Evolutionary conservation across 2,797 vertebrate species (phyloP), one percentile per base, ranked within the genome.

Genomic region (Columba guinea): DNA sequence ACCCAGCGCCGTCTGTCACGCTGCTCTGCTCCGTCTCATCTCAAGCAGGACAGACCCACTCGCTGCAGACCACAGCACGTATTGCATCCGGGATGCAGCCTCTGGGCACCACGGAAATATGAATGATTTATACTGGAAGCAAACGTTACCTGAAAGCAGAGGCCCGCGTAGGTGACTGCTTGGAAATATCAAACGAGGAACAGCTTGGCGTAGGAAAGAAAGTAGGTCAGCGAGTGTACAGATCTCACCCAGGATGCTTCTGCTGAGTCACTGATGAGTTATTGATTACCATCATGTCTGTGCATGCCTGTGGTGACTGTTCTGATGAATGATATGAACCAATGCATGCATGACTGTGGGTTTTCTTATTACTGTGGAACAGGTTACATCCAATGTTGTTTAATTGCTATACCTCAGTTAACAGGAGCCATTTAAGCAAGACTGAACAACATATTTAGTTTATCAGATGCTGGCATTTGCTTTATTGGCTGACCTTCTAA

Each of bases 231-330:
- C 32, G 84, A 30, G 34, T 13, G 78, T 48, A 19, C 27, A 20
- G 39, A 9, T 86, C 24, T 76, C 55, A 39, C 35, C 34, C 13
- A 3, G 9, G 4, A 10, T 84, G 51, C n/a, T 77, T 90, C 52
- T 94, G 94, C 90, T 95, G 94, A 91, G 86, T 94, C 86, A 93
- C 63, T n/a, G 76, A 74, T 89, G 87, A 84, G 84, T 79, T 95
- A 90, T 73, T 48, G 94, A 93, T 95, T n/a, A 39, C 49, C 4
- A 0, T 32, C 28, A 0, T 68, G 80, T 58, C 44, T 0, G 0
- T 60, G 78, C 74, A 48, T 0, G 39, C 41, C 55, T 41, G 51
- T 32, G 49, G 27, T 32, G 59, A 73, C 55, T 74, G n/a, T 35
- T 73, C 13, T 32, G 53, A 34, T 68, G 71, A 84, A 75, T 63